phyloP scores from a whole-genome alignment of 2,888 invertebrate species.

The Tenthredo amoena region DNA sequence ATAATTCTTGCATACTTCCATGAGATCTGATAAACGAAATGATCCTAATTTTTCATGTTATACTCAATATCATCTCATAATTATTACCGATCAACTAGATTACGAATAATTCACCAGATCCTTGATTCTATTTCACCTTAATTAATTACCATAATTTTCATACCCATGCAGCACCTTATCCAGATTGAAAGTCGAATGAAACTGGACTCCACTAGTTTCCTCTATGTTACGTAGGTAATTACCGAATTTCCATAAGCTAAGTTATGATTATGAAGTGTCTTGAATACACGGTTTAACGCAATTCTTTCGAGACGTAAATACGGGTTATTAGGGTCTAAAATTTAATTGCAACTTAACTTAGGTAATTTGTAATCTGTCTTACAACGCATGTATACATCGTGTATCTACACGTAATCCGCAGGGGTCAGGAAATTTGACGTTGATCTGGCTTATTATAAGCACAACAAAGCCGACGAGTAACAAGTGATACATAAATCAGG shows the following conservation, averaged over 20 bases:
- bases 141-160: background rate
- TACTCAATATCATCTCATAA: background rate
- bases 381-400: background rate
- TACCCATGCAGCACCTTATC: background rate
- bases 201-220: background rate
- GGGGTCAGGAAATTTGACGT: background rate
- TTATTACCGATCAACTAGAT: background rate
- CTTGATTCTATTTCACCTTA: background rate
- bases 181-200: background rate
- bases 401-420: background rate
- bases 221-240: background rate
- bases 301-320: background rate
- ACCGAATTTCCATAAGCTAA: background rate
- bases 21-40: background rate
- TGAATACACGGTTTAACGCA: background rate
- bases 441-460: background rate
- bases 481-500: background rate
- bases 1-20: background rate
- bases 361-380: background rate
- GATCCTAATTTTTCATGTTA: background rate
- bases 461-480: background rate
- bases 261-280: background rate
- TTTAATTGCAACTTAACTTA: constrained; percentile 28
- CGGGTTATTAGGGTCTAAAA: background rate
- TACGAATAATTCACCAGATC: background rate